Evolutionary conservation across 2,113 vertebrate genomes (phyloP), one percentile per base, ranked within the genome.

Genomic region (Proteles cristata): DNA sequence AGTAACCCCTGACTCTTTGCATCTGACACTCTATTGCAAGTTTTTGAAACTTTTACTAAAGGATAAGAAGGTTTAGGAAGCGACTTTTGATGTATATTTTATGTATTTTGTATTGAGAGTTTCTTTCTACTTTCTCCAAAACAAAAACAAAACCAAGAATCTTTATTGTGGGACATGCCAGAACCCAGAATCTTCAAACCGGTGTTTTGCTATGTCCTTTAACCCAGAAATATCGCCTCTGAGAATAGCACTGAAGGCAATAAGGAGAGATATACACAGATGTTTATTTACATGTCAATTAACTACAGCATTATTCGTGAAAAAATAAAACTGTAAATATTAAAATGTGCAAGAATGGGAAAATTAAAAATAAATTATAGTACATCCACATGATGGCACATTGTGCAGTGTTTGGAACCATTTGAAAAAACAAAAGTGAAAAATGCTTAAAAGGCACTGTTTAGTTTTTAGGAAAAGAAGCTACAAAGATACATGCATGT

Each of bases 71-170:
- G 43, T 90, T 88, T 87, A 90, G 65, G 58, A 93, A 69, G 33
- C 45, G 63, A 89, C 68, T 92, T 93, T 81, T 97, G 97, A 98
- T 96, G 88, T 97, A 96, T 98, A 96, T 96, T 97, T 98, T 81
- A 96, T 85, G 4, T 7, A 69, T 77, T 93, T 95, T 96, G 76
- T 87, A 88, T 31, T n/a, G 94, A 81, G 93, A 87, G 68, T 89
- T 93, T 96, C 82, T 90, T 94, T 65, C 39, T 21, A 85, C 65
- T 71, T 88, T 92, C 68, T 94, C 55, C 53, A 82, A 88, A 94
- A 96, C 61, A 90, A 95, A 97, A 97, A 66, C 48, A 93, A 88
- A 96, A 88, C 7, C 28, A 93, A 48, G 87, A 66, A 25, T 84
- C 43, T 80, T 92, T 83, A 77, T 77, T 21, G 76, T 95, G 61